A percentile compares a stretch with the other conserved stretches of the same genome.
Conservation (phyloP, 2,113 vertebrate genomes). For the Heterotilapia buettikoferi region DNA sequence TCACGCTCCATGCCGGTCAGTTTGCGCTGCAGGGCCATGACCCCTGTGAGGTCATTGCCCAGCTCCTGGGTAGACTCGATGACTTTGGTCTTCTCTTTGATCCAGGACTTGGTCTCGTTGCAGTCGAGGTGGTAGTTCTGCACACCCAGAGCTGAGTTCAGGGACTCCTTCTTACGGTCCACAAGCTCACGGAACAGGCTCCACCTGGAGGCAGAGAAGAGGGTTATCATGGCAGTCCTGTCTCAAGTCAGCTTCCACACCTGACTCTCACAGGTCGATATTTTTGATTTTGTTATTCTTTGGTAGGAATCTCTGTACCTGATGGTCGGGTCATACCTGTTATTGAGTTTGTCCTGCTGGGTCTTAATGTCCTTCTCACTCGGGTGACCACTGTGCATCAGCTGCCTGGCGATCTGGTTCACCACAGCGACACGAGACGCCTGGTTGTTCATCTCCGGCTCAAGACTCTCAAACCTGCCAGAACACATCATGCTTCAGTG, state of each 20-base stretch:
- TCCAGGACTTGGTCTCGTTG: slow-evolving; percentile 98
- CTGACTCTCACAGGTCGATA: not conserved
- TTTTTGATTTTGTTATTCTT: not conserved
- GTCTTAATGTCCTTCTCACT: slow-evolving; percentile 90
- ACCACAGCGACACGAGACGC: slow-evolving; percentile 93
- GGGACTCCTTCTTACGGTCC: slow-evolving; percentile 91
- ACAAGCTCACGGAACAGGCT: slow-evolving; percentile 93
- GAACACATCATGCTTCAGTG: not conserved
- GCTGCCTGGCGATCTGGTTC: slow-evolving; percentile 93
- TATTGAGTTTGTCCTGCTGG: slow-evolving; percentile 96
- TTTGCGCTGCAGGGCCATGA: slow-evolving; percentile 95
- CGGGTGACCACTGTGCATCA: slow-evolving; percentile 88
- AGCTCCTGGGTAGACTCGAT: slow-evolving; percentile 96
- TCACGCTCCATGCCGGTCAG: slow-evolving; percentile 95
- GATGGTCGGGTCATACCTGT: slow-evolving; percentile 71
- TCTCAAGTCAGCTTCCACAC: not conserved
- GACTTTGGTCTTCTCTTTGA: slow-evolving; percentile 97
- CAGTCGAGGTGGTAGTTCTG: slow-evolving; percentile 98
- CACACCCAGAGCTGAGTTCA: slow-evolving; percentile 91
- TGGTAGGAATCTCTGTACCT: not conserved
- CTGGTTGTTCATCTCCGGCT: slow-evolving; percentile 97
- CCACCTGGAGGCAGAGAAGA: slow-evolving; percentile 74
- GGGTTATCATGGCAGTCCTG: not conserved
- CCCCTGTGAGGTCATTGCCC: slow-evolving; percentile 91
- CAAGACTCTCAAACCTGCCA: slow-evolving; percentile 90